phyloP scores from a whole-genome alignment of 2,888 invertebrate species.

The Ichneumon xanthorius region DNA sequence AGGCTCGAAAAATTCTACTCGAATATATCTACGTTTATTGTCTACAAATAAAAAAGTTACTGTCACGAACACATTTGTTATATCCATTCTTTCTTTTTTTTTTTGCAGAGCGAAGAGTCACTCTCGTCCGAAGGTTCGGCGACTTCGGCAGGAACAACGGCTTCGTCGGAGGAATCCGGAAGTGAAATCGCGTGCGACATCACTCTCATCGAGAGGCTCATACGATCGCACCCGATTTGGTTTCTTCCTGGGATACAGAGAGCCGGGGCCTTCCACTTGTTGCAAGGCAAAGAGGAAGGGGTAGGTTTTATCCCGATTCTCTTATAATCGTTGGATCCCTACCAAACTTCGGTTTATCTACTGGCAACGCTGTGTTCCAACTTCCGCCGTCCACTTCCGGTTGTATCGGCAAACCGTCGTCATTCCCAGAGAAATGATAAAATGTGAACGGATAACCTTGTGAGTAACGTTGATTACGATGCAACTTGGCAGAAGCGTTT shows the following conservation, averaged over 20 bases:
- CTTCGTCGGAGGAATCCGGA: slow-evolving; percentile 86
- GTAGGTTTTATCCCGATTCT: slow-evolving; percentile 86
- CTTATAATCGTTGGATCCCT: neutral
- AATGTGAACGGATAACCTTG: slow-evolving; percentile 35
- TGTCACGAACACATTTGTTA: neutral
- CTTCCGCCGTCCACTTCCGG: neutral
- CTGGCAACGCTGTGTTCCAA: neutral
- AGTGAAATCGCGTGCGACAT: slow-evolving; percentile 93
- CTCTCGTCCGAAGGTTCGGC: slow-evolving; percentile 88
- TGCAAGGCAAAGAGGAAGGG: slow-evolving; percentile 97
- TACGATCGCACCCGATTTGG: slow-evolving; percentile 98
- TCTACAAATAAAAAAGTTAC: neutral
- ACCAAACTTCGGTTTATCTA: neutral
- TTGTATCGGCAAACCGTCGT: neutral
- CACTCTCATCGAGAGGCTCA: slow-evolving; percentile 93
- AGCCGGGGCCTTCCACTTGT: slow-evolving; percentile 96
- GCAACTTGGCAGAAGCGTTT: slow-evolving; percentile 62
- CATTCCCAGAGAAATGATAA: slow-evolving; percentile 4
- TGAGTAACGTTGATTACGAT: slow-evolving; percentile 58
- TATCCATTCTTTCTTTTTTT: neutral
- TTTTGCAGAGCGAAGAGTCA: slow-evolving; percentile 88
- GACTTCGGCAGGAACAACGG: slow-evolving; percentile 82
- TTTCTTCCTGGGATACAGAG: slow-evolving; percentile 97
- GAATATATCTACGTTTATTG: neutral
- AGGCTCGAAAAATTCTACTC: too few species aligned